phyloP scores from a whole-genome alignment of 1,140 invertebrate species.

The Lasioglossum albipes region DNA sequence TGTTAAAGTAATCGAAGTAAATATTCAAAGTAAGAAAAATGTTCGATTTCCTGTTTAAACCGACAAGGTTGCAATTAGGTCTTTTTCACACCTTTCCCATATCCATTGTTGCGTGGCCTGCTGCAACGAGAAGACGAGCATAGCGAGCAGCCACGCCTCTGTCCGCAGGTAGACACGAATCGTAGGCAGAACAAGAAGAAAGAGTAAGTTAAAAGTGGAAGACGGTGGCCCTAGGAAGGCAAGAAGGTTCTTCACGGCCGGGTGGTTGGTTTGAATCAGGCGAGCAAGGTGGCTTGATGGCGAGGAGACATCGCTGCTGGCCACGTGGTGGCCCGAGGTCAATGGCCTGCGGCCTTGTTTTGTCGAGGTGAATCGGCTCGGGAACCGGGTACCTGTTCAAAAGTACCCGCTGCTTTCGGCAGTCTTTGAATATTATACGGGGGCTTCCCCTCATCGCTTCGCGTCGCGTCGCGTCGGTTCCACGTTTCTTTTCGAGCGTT shows the following conservation, averaged over 20 bases:
- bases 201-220: constrained; percentile 7
- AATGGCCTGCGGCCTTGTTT: constrained; percentile 65
- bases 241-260: constrained; percentile 69
- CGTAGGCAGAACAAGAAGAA: background rate
- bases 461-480: too few relatives aligned
- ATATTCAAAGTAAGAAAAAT: too few relatives aligned
- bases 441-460: background rate
- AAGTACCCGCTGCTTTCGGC: constrained; percentile 53
- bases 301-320: constrained; percentile 74
- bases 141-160: constrained; percentile 8
- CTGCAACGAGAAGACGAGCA: constrained; percentile 12
- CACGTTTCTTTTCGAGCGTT: background rate
- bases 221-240: constrained; percentile 39
- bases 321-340: constrained; percentile 75
- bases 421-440: constrained; percentile 18
- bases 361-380: constrained; percentile 53
- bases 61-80: background rate
- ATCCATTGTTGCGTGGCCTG: background rate
- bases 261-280: constrained; percentile 69
- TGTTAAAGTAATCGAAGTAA: too few relatives aligned
- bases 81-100: constrained; percentile 15
- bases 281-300: constrained; percentile 73
- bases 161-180: constrained; percentile 5
- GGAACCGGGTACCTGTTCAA: constrained; percentile 50
- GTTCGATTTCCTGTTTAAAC: too few relatives aligned